These are phyloP conservation scores for Triplophysa yarkandensis DNA, from an alignment of 2,797 vertebrate genomes.

Conservation along the genomic window DNA sequence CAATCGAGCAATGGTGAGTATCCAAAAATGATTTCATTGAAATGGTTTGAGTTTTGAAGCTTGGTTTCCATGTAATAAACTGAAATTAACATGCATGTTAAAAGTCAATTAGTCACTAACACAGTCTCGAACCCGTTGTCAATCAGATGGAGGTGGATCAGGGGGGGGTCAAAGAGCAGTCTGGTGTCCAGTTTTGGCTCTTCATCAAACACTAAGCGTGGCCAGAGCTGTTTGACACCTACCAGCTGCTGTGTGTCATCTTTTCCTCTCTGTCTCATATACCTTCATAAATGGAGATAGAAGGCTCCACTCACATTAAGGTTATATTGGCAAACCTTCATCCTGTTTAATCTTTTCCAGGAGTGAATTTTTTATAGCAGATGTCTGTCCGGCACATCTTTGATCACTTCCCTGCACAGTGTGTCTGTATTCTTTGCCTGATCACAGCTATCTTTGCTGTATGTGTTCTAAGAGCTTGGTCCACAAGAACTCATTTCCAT, in stretches of 20 bases:
- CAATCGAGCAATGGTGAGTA: too few relatives aligned
- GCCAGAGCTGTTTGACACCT: slow-evolving; percentile 47
- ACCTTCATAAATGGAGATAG: slow-evolving; percentile 20
- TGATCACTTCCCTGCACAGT: slow-evolving; percentile 46
- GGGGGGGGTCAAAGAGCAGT: slow-evolving; percentile 43
- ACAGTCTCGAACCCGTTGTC: slow-evolving; percentile 8
- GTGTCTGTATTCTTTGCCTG: slow-evolving; percentile 27
- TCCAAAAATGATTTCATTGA: not conserved
- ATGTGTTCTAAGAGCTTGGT: slow-evolving; percentile 10
- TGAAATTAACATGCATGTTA: slow-evolving; percentile 14
- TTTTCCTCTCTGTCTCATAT: slow-evolving; percentile 38
- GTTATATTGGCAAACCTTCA: slow-evolving; percentile 49
- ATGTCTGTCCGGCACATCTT: slow-evolving; percentile 50
- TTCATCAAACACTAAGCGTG: slow-evolving; percentile 53
- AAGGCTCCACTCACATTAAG: slow-evolving; percentile 17
- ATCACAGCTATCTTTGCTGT: slow-evolving; percentile 42
- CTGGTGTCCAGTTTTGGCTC: slow-evolving; percentile 53
- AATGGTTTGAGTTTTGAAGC: not conserved
- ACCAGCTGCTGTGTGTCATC: slow-evolving; percentile 57
- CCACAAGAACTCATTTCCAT: slow-evolving; percentile 10
- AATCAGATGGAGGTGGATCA: slow-evolving; percentile 38
- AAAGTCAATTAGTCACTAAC: slow-evolving; percentile 12
- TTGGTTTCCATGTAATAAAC: not conserved
- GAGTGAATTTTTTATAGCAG: slow-evolving; percentile 46
- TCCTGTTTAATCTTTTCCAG: slow-evolving; percentile 55